Evolutionary conservation across 1,140 invertebrate genomes (phyloP).

Genomic region (Apis cerana): DNA sequence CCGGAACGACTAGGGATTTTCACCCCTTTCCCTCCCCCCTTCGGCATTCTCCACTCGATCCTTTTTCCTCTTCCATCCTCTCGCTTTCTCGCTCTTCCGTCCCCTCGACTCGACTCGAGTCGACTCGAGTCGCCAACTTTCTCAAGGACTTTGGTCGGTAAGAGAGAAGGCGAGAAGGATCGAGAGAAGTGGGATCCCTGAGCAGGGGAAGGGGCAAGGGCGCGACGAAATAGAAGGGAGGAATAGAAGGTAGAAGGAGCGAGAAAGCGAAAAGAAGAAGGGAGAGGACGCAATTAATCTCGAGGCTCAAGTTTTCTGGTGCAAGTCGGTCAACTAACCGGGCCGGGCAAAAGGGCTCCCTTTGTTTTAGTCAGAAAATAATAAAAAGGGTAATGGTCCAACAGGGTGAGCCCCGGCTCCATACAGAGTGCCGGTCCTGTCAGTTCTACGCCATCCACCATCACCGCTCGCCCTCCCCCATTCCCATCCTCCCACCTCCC

Average conservation of each 20-base stretch:
- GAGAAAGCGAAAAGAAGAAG: slow-evolving; percentile 1
- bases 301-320: slow-evolving; percentile 54
- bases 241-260: neutral
- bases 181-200: slow-evolving; percentile 21
- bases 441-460: slow-evolving; percentile 28
- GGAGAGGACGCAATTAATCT: slow-evolving; percentile 46
- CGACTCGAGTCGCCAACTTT: slow-evolving; percentile 45
- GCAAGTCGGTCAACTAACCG: slow-evolving; percentile 52
- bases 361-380: slow-evolving; percentile 58
- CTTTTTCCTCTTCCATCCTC: neutral
- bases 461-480: slow-evolving; percentile 10
- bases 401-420: slow-evolving; percentile 33
- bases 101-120: neutral
- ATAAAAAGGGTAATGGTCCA: slow-evolving; percentile 58
- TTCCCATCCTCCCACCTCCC: neutral
- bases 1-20: slow-evolving; percentile 6
- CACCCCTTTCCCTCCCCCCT: neutral
- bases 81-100: neutral
- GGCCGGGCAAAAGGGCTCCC: slow-evolving; percentile 37
- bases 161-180: slow-evolving; percentile 24
- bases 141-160: slow-evolving; percentile 45
- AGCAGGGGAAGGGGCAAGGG: slow-evolving; percentile 22
- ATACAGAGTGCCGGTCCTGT: slow-evolving; percentile 35
- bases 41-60: neutral
- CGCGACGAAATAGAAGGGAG: neutral